Base-by-base conservation (phyloP, 2,797 vertebrate genomes). In the Poeciliopsis turneri region DNA sequence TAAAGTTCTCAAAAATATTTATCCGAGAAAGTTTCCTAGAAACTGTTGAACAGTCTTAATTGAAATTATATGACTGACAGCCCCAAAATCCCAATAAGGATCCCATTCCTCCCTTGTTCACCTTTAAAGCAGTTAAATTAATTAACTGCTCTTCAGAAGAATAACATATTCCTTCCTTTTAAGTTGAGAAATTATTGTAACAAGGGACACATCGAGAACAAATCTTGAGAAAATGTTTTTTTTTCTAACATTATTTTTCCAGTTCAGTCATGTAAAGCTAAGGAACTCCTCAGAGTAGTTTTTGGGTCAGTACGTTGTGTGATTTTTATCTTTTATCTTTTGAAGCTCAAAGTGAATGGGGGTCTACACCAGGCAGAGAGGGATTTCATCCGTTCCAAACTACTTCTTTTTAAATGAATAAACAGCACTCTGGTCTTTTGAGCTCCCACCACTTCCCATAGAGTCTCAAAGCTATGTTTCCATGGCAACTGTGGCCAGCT, bases 401-500 rank as follows among this genome's bases (percentile, higher is more conserved):
- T 83, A 88, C 77, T 84, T 89, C 74, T 23, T 51, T 49, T 84
- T 78, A 76, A 89, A 85, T 81, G 79, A 91, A 88, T 88, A 91
- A 91, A 89, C 89, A 79, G 70, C 45, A n/a, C 68, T 87, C 72
- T 72, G 78, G 82, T 90, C 83, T 43, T 88, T 83, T 85, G 75
- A 87, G 87, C 87, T 87, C 57, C 78, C 84, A 88, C 84, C 86
- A 82, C 80, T 85, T 87, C 82, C 80, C 77, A 82, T 77, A 87
- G 75, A 72, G 88, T 87, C 82, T 89, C 85, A 72, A 69, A 51
- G 84, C 83, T 84, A 79, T 6, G 84, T 92, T 88, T 82, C 91
- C 84, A 91, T 87, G 78, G 91, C 84, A 92, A 92, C 91, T 82
- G 78, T 87, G 82, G 84, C 85, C 71, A 25, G 88, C 72, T 10